Percentiles rank a stretch among this genome's conserved stretches.
phyloP scores from a whole-genome alignment of 2,797 vertebrate species.

The Scyliorhinus canicula region DNA sequence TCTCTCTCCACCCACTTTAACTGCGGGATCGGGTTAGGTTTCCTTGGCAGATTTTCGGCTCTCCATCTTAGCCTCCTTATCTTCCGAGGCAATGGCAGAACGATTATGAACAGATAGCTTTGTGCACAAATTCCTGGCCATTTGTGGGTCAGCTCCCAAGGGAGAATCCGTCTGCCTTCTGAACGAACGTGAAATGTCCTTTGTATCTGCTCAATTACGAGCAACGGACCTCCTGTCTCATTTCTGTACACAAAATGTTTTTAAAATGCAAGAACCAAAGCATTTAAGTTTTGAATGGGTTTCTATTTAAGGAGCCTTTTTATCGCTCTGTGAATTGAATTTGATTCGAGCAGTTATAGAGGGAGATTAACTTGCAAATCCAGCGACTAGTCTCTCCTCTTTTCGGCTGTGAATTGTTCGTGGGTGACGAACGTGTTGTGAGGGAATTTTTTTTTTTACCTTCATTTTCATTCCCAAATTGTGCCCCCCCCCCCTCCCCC shows the following conservation, averaged over 20 bases:
- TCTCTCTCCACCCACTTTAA: neutral
- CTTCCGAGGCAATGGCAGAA: conserved; percentile 51
- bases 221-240: neutral
- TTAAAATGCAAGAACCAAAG: neutral
- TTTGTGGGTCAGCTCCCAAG: conserved; percentile 71
- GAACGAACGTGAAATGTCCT: conserved; percentile 42
- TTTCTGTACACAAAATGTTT: neutral
- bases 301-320: neutral
- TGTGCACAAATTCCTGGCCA: conserved; percentile 68
- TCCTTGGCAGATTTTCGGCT: conserved; percentile 28
- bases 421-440: neutral
- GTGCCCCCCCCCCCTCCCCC: neutral
- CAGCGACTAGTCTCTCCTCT: neutral
- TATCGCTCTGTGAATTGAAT: neutral
- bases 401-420: neutral
- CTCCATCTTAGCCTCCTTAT: conserved; percentile 53
- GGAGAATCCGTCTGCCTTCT: conserved; percentile 58
- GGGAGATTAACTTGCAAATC: neutral
- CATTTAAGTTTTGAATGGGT: neutral
- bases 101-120: conserved; percentile 66
- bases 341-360: neutral
- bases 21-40: neutral
- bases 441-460: neutral
- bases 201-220: neutral
- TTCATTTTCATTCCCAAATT: neutral